Base-by-base conservation (phyloP, 2,888 invertebrate genomes). In the Orthonychiurus folsomi region DNA sequence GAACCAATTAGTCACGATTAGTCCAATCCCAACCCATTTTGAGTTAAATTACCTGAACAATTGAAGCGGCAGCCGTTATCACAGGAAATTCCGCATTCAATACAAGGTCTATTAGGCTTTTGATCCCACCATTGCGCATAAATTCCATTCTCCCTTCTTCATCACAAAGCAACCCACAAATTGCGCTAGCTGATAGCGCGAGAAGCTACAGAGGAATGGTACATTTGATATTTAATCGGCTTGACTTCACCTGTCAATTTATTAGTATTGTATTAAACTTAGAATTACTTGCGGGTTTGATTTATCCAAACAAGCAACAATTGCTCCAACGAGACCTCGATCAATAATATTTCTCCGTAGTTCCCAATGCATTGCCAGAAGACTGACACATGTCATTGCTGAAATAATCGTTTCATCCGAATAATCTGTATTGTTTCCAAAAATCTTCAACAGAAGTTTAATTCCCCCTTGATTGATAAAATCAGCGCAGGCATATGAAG, bases 1-100 rank as follows among this genome's bases (percentile, higher is more conserved):
- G n/a, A n/a, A n/a, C n/a, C n/a, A n/a, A n/a, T n/a, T n/a, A n/a
- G n/a, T n/a, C n/a, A n/a, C n/a, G n/a, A n/a, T n/a, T n/a, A n/a
- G n/a, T n/a, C n/a, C n/a, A n/a, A n/a, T n/a, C n/a, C n/a, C n/a
- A n/a, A n/a, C n/a, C n/a, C n/a, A n/a, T n/a, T n/a, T n/a, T n/a
- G n/a, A n/a, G n/a, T n/a, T 58, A 9, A 60, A 55, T 28, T 57
- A 70, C 68, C 57, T 68, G 67, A 27, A 71, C 65, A 26, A 71
- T 65, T 15, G 68, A 62, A 48, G 67, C 65, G 1, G 63, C 63
- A 18, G 68, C 58, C 2, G 50, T 23, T 3, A 69, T 64, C 1
- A 71, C 67, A 18, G 65, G 66, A 60, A 66, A 66, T 47, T 72
- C 72, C 21, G 60, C 50, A 62, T 69, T 65, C 1, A 21, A 25